A percentile compares a stretch with the other conserved stretches of the same genome.
These are phyloP conservation scores for Progne subis DNA, from an alignment of 2,113 vertebrate species.

Conservation along the genomic window DNA sequence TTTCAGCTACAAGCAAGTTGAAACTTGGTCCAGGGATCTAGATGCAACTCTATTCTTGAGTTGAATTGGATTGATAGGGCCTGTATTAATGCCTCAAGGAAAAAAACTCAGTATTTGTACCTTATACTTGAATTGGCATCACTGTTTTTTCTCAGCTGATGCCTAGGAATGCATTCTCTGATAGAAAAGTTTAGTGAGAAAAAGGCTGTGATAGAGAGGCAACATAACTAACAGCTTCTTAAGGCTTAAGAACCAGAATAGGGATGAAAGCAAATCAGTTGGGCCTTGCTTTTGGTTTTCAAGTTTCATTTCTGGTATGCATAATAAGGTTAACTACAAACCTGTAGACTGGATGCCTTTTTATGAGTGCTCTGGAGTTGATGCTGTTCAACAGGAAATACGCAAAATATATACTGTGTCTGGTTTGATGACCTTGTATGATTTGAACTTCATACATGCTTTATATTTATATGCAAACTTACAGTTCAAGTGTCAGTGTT, in stretches of 20 bases:
- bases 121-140: not conserved
- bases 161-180: not conserved
- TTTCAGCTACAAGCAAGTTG: not conserved
- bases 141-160: not conserved
- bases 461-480: not conserved
- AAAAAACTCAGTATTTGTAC: not conserved
- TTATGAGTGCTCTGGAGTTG: not conserved
- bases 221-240: not conserved
- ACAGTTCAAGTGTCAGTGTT: not conserved
- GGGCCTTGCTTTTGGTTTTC: not conserved
- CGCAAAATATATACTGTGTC: fast-evolving
- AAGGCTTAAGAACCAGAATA: not conserved
- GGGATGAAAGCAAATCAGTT: not conserved
- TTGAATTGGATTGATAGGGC: not conserved
- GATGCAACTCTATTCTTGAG: not conserved
- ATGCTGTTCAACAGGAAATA: not conserved
- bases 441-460: not conserved
- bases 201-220: not conserved
- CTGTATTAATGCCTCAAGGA: not conserved
- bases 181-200: not conserved
- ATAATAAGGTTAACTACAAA: not conserved
- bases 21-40: not conserved
- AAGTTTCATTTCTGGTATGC: not conserved
- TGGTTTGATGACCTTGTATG: not conserved
- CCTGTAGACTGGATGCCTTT: not conserved